A percentile compares a stretch with the other conserved stretches of the same genome.
These are phyloP conservation scores for Trachelus tabidus DNA, from an alignment of 2,888 invertebrate genomes.

Conservation along the genomic window DNA sequence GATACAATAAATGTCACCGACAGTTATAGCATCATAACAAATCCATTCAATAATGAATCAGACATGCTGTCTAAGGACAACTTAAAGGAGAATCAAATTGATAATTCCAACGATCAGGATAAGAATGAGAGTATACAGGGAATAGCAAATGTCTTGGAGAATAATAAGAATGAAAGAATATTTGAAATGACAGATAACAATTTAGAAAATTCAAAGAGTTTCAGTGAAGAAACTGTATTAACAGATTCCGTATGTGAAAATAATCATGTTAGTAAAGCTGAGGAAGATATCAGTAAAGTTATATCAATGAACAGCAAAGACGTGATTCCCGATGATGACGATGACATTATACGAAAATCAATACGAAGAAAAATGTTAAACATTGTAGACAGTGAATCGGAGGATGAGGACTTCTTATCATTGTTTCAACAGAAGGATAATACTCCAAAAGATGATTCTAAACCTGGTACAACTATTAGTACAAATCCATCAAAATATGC, in stretches of 20 bases:
- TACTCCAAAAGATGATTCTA: neutral
- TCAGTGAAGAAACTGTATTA: neutral
- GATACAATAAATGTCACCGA: neutral
- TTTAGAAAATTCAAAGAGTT: neutral
- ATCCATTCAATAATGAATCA: neutral
- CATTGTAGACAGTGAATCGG: neutral
- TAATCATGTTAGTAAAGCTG: neutral
- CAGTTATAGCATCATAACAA: neutral
- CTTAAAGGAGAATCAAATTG: neutral
- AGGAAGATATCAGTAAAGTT: neutral
- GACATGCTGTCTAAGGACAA: neutral
- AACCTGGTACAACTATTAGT: neutral
- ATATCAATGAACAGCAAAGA: neutral
- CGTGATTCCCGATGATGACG: neutral
- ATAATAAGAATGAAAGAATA: neutral
- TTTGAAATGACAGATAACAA: neutral
- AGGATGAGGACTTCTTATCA: neutral
- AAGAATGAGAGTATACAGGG: neutral
- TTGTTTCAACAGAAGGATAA: neutral
- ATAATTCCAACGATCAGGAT: neutral
- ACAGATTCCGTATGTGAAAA: neutral
- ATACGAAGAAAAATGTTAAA: neutral
- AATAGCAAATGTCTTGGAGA: neutral
- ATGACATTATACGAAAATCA: neutral
- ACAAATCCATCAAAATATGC: neutral